Percentiles rank a stretch among this genome's conserved stretches.
Evolutionary conservation across 2,113 vertebrate genomes (phyloP).

Genomic region (Okapia johnstoni): DNA sequence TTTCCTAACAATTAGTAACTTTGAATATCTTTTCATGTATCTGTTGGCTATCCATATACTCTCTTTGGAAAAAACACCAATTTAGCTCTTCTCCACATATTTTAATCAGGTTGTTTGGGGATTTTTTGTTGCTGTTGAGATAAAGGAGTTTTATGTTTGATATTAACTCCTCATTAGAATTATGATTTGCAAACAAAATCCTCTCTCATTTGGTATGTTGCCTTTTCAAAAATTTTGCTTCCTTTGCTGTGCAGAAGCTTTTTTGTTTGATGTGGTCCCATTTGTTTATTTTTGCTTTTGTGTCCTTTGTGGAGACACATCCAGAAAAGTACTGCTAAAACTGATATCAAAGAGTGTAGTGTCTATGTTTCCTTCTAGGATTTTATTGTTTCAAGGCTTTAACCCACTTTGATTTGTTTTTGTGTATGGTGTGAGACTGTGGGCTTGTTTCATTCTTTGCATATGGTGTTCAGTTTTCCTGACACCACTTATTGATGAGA

Average conservation of each 20-base stretch:
- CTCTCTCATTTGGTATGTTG: not conserved
- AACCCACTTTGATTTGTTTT: not conserved
- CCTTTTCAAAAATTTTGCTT: not conserved
- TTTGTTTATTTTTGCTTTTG: not conserved
- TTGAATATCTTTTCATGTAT: not conserved
- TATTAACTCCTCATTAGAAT: not conserved
- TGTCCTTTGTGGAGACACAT: not conserved
- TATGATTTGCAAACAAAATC: not conserved
- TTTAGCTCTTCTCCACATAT: not conserved
- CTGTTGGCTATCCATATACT: not conserved
- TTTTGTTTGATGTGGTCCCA: not conserved
- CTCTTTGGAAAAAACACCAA: not conserved
- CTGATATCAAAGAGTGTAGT: not conserved
- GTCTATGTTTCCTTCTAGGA: not conserved
- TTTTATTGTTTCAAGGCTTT: not conserved
- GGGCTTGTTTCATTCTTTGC: not conserved
- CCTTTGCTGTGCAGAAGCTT: not conserved
- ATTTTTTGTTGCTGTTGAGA: not conserved
- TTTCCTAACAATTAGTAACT: not conserved
- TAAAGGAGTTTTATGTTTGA: not conserved
- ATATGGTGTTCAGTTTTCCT: not conserved
- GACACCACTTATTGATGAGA: not conserved
- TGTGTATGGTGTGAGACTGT: not conserved
- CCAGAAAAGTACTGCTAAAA: not conserved
- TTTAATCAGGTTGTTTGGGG: not conserved